These are phyloP conservation scores for Pipistrellus pipistrellus DNA, from an alignment of 2,797 vertebrate genomes.

Conservation along the genomic window DNA sequence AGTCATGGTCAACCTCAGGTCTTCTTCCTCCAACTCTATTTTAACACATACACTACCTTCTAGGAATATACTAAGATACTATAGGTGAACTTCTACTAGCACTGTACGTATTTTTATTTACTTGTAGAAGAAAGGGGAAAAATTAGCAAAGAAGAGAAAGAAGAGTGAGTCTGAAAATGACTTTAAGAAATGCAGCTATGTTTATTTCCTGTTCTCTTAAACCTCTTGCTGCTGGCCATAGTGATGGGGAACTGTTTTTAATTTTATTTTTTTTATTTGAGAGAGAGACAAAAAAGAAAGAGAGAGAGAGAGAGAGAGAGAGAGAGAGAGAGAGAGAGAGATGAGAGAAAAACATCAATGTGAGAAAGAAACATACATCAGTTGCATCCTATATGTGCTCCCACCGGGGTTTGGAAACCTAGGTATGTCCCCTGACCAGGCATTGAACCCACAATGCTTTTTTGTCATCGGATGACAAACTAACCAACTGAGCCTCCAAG, in stretches of 20 bases:
- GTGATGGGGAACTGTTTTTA: neutral
- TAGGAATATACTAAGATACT: neutral
- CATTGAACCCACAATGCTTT: too few species aligned
- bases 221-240: constrained; percentile 11
- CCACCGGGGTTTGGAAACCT: too few species aligned
- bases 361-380: too few species aligned
- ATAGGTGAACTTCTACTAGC: neutral
- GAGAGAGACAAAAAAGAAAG: too few species aligned
- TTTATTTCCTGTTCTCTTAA: constrained; percentile 28
- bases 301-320: too few species aligned
- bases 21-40: neutral
- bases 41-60: neutral
- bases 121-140: neutral
- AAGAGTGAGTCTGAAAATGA: neutral
- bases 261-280: too few species aligned
- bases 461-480: too few species aligned
- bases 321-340: too few species aligned
- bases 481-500: too few species aligned
- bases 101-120: neutral
- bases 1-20: neutral
- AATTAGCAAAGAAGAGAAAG: neutral
- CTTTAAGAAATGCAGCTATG: neutral
- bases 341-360: too few species aligned
- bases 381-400: too few species aligned
- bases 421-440: too few species aligned